phyloP scores from a whole-genome alignment of 2,888 invertebrate species.

The Fragum sueziense region DNA sequence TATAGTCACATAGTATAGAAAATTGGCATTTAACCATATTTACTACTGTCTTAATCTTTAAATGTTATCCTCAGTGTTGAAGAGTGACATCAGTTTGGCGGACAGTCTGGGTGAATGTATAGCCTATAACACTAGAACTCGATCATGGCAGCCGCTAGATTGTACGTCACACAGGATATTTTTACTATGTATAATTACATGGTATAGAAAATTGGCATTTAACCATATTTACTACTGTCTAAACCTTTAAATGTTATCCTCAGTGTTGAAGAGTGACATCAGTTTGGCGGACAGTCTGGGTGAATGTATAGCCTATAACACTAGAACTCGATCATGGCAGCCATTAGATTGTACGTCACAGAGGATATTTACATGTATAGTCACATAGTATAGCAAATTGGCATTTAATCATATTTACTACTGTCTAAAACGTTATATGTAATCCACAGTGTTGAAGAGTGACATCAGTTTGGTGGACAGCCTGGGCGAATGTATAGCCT shows the following conservation, averaged over 20 bases:
- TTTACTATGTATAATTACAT: too few species aligned
- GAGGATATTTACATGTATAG: not conserved
- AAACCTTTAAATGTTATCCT: not conserved
- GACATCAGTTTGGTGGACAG: not conserved
- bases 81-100: not conserved
- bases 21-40: too few species aligned
- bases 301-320: slow-evolving; percentile 54
- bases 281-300: not conserved
- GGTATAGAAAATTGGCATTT: too few species aligned
- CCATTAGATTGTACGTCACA: slow-evolving; percentile 31
- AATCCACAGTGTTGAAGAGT: not conserved
- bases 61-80: not conserved
- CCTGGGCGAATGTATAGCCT: slow-evolving; percentile 49
- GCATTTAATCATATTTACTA: not conserved
- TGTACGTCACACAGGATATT: slow-evolving; percentile 27
- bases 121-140: slow-evolving; percentile 34
- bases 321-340: slow-evolving; percentile 29
- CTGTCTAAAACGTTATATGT: too few species aligned
- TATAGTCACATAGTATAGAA: too few species aligned
- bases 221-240: too few species aligned
- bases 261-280: not conserved
- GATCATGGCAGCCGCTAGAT: slow-evolving; percentile 37
- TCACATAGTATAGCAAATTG: not conserved
- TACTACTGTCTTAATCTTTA: too few species aligned
- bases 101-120: slow-evolving; percentile 43